Conservation (phyloP, 2,113 vertebrate species). For the Corynorhinus townsendii region DNA sequence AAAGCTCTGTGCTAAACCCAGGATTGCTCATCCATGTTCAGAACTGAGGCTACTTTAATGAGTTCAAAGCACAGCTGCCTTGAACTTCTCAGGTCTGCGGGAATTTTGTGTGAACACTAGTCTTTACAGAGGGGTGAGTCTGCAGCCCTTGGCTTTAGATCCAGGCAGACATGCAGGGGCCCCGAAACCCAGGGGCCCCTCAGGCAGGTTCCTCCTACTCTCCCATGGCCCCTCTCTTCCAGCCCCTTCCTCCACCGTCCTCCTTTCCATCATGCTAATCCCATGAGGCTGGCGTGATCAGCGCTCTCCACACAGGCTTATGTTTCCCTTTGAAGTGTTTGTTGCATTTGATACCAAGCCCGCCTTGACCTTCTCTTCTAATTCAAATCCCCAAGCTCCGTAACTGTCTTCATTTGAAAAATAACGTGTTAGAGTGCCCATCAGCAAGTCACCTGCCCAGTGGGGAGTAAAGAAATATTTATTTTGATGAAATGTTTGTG, state of each 20-base stretch:
- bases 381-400: not conserved
- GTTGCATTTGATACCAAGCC: not conserved
- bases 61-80: rapidly evolving
- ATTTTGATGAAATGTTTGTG: constrained; percentile 48
- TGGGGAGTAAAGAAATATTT: constrained; percentile 3
- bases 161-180: not conserved
- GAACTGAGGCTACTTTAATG: not conserved
- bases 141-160: not conserved
- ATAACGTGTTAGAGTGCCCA: not conserved
- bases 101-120: not conserved
- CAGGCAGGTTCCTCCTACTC: not conserved
- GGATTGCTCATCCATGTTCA: not conserved
- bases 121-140: not conserved
- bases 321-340: not conserved
- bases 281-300: rapidly evolving
- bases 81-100: rapidly evolving
- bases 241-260: no score
- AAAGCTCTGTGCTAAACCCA: not conserved
- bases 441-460: not conserved
- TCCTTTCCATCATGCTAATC: rapidly evolving
- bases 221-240: not conserved
- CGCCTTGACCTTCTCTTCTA: not conserved
- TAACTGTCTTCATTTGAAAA: constrained; percentile 13
- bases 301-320: not conserved
- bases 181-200: rapidly evolving